phyloP scores from a whole-genome alignment of 2,113 vertebrate species.

The Aphyosemion australe region DNA sequence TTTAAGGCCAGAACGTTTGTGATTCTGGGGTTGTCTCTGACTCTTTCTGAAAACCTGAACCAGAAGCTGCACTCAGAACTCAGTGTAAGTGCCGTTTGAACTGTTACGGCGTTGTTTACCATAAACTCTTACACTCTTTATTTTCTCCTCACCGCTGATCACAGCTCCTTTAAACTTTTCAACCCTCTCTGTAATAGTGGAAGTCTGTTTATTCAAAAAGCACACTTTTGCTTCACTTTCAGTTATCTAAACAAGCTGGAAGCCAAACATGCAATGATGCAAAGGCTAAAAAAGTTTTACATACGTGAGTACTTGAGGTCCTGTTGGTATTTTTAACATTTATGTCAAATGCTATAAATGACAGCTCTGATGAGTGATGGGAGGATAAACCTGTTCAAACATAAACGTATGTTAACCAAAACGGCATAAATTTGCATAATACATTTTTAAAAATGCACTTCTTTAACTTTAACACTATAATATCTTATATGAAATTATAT shows the following conservation, averaged over 20 bases:
- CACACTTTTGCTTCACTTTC: slow-evolving; percentile 30
- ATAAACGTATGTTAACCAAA: slow-evolving; percentile 1
- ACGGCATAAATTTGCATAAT: not conserved
- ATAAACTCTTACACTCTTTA: slow-evolving; percentile 37
- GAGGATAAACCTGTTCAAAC: not conserved
- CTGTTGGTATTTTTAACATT: not conserved
- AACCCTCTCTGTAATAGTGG: slow-evolving; percentile 43
- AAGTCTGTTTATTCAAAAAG: slow-evolving; percentile 42
- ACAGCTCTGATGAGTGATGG: slow-evolving; percentile 8
- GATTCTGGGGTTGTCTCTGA: slow-evolving; percentile 69
- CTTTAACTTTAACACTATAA: no score
- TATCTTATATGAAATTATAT: no score
- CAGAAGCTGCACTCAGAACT: slow-evolving; percentile 55
- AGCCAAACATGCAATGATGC: slow-evolving; percentile 10
- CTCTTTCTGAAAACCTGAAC: slow-evolving; percentile 56
- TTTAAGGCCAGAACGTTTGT: slow-evolving; percentile 72
- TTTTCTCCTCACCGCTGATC: slow-evolving; percentile 45
- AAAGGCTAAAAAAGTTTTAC: slow-evolving; percentile 17
- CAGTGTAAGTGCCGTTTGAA: slow-evolving; percentile 55
- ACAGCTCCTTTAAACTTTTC: slow-evolving; percentile 48
- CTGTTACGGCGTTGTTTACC: slow-evolving; percentile 65
- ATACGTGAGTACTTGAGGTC: slow-evolving; percentile 2
- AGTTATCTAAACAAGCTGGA: slow-evolving; percentile 8
- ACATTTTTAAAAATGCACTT: no score
- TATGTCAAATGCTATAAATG: slow-evolving; percentile 8